Evolutionary conservation across 1,140 invertebrate genomes (phyloP).

Genomic region (Ceratosolen fusciceps): DNA sequence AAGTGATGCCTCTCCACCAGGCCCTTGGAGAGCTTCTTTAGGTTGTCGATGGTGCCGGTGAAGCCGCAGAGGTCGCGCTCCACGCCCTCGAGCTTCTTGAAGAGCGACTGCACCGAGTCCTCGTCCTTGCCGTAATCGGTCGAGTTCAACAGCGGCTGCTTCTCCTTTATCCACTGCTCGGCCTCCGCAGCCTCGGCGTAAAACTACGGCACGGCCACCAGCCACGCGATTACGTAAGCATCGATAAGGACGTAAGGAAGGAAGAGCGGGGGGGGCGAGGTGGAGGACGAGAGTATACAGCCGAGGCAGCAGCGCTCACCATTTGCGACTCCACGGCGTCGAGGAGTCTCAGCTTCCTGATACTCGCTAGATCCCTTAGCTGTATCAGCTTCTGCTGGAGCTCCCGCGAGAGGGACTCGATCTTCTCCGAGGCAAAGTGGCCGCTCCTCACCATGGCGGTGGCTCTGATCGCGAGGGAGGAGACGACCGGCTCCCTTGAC

Average conservation of each 20-base stretch:
- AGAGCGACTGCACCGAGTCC: constrained; percentile 83
- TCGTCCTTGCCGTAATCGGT: constrained; percentile 90
- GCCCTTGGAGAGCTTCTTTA: constrained; percentile 77
- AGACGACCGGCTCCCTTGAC: constrained; percentile 86
- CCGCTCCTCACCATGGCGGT: constrained; percentile 85
- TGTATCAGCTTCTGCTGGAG: constrained; percentile 77
- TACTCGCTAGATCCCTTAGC: constrained; percentile 80
- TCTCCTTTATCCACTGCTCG: constrained; percentile 89
- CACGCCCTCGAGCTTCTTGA: constrained; percentile 86
- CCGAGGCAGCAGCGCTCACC: constrained; percentile 73
- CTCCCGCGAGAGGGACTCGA: constrained; percentile 77
- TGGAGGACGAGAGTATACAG: too few species aligned
- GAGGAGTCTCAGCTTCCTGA: constrained; percentile 79
- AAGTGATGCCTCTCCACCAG: constrained; percentile 85
- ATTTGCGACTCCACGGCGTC: constrained; percentile 90
- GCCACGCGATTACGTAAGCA: neutral
- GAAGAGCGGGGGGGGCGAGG: too few species aligned
- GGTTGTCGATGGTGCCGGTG: constrained; percentile 77
- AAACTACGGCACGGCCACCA: constrained; percentile 74
- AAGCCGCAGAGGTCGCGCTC: constrained; percentile 85
- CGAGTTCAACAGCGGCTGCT: constrained; percentile 81
- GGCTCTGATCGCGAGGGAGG: constrained; percentile 79
- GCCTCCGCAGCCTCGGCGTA: constrained; percentile 90
- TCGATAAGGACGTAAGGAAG: too few species aligned
- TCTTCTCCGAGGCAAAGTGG: constrained; percentile 84